Conservation (phyloP, 2,888 invertebrate genomes). For the Coenonympha arcania region DNA sequence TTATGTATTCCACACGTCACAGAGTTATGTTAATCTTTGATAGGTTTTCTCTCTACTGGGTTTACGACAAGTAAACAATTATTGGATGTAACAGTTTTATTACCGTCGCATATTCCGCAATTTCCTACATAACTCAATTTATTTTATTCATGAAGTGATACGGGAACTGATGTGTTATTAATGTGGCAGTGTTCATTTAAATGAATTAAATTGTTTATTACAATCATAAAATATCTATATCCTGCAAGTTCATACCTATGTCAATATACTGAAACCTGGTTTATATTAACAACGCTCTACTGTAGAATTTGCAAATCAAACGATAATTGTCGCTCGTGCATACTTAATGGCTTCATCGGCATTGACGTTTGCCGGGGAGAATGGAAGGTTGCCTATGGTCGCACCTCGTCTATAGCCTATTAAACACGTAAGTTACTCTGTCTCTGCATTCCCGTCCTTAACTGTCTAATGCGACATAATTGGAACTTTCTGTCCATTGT, state of each 20-base stretch:
- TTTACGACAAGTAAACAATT: conserved; percentile 52
- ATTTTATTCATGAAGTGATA: conserved; percentile 22
- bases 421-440: conserved; percentile 50
- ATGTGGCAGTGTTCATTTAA: conserved; percentile 7
- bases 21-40: conserved; percentile 30
- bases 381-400: conserved; percentile 66
- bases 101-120: conserved; percentile 38
- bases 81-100: no score
- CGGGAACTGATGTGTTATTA: conserved; percentile 15
- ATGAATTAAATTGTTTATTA: not conserved
- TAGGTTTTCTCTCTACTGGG: conserved; percentile 30
- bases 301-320: conserved; percentile 22
- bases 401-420: conserved; percentile 48
- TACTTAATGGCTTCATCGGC: conserved; percentile 60
- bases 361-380: conserved; percentile 57
- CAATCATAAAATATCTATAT: conserved; percentile 1
- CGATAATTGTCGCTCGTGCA: conserved; percentile 37
- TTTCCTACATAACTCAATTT: conserved; percentile 30
- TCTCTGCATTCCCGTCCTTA: conserved; percentile 53
- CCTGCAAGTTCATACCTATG: not conserved
- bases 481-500: conserved; percentile 35
- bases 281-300: not conserved
- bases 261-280: not conserved
- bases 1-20: no score
- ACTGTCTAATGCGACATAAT: conserved; percentile 45